Base-by-base conservation (phyloP, 2,797 vertebrate genomes). In the Scolopax rusticola region DNA sequence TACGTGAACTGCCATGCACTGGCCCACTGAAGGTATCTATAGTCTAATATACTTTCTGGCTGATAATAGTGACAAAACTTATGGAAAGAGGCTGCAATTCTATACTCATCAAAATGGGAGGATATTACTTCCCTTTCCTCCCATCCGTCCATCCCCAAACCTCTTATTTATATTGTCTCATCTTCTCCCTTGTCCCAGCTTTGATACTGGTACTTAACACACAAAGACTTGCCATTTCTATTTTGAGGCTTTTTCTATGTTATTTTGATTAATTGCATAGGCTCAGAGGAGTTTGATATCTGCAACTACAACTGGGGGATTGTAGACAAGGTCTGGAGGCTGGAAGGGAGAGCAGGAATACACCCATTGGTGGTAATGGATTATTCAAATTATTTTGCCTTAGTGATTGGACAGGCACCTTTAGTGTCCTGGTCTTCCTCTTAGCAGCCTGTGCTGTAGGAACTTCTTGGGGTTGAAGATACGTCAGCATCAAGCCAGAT, bases 401-500 rank as follows among this genome's bases (percentile, higher is more conserved):
- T 25, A 50, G 25, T 28, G 43, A n/a, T 56, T 75, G 51, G 19
- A 67, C 15, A 40, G 30, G 20, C 20, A 30, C 11, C 2, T 63
- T 63, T 60, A 43, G 14, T 38, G 38, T 69, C 4, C 0, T 67
- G 20, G 2, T 45, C 21, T 36, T 75, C 12, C 5, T 94, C 24
- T 28, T 64, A 43, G 28, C 40, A 41, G 28, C 43, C 74, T 64
- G 38, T 64, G 36, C 51, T 79, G 16, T 40, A 45, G 33, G n/a
- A 61, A 43, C 3, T 33, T 80, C 15, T 4, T 51, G 18, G 23
- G 9, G 2, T 1, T 81, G 36, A 47, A 83, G 38, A 32, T 56
- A 3, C 0, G 4, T 79, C 38, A 81, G 4, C 19, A 23, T 71
- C 32, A 4, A 53, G n/a, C 23, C 27, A 51, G 38, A 4, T 67